Percentiles rank a stretch among this genome's conserved stretches.
These are phyloP conservation scores for Alligator mississippiensis DNA, from an alignment of 2,113 vertebrate genomes.

Conservation along the genomic window DNA sequence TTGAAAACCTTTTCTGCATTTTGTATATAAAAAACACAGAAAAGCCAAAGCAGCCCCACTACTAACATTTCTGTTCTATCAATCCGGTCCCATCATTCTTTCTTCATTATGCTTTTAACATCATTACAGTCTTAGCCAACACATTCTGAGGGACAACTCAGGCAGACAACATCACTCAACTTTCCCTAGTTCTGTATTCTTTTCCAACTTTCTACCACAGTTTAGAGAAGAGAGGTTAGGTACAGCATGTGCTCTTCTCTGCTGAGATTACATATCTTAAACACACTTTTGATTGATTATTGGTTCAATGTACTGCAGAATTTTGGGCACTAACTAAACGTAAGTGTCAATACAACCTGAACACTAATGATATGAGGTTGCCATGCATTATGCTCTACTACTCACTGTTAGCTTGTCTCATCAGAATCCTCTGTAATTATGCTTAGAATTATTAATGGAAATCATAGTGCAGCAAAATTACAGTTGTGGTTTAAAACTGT, in stretches of 20 bases:
- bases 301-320: not conserved
- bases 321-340: conserved; percentile 1
- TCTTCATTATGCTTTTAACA: not conserved
- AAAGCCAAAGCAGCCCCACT: not conserved
- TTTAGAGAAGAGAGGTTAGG: not conserved
- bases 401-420: not conserved
- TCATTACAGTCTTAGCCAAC: not conserved
- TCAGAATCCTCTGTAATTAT: not conserved
- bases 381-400: not conserved
- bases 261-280: not conserved
- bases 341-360: not conserved
- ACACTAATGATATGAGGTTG: not conserved
- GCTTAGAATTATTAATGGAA: not conserved
- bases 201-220: not conserved
- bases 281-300: not conserved
- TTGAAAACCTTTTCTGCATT: not conserved
- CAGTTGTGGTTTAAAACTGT: not conserved
- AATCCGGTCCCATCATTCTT: not conserved
- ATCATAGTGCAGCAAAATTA: not conserved
- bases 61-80: not conserved
- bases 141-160: not conserved
- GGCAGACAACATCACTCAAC: not conserved
- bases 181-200: not conserved
- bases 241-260: rapidly evolving
- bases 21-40: not conserved